Conservation (phyloP, 2,113 vertebrate species). For the Uropsilus gracilis region DNA sequence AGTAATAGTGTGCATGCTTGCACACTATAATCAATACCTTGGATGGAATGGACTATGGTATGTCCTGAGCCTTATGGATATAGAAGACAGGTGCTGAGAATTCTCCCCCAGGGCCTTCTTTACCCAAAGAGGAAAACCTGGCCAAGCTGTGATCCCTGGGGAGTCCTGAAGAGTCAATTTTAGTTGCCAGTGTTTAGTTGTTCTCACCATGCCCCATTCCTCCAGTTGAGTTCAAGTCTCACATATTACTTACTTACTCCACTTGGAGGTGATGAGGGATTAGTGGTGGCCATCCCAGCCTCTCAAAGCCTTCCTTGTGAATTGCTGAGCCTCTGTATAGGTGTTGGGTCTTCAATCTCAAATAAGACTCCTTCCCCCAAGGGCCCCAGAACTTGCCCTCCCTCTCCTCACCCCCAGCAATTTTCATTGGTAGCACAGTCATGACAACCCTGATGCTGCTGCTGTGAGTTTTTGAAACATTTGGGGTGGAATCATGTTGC, state of each 20-base stretch:
- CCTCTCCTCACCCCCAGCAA: too few species aligned
- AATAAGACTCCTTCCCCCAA: not conserved
- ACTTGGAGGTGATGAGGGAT: not conserved
- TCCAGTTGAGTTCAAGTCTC: not conserved
- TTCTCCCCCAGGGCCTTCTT: not conserved
- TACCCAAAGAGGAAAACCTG: not conserved
- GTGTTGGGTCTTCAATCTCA: not conserved
- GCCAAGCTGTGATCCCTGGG: not conserved
- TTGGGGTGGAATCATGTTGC: constrained; percentile 36
- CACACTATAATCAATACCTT: fast-evolving
- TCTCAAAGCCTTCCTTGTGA: not conserved
- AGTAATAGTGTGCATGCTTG: fast-evolving
- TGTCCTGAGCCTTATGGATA: not conserved
- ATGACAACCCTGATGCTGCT: fast-evolving
- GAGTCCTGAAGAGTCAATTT: not conserved
- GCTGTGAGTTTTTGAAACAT: not conserved
- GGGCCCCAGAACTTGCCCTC: not conserved
- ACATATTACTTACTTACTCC: not conserved
- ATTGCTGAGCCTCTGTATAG: not conserved
- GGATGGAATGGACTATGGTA: not conserved
- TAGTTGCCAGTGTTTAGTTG: not conserved
- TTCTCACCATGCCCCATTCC: fast-evolving
- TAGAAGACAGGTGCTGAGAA: fast-evolving
- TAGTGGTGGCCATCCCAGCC: not conserved
- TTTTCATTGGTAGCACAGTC: fast-evolving